A percentile compares a stretch with the other conserved stretches of the same genome.
phyloP scores from a whole-genome alignment of 92 coral and sea anemone genomes.

The Heteractis magnifica region DNA sequence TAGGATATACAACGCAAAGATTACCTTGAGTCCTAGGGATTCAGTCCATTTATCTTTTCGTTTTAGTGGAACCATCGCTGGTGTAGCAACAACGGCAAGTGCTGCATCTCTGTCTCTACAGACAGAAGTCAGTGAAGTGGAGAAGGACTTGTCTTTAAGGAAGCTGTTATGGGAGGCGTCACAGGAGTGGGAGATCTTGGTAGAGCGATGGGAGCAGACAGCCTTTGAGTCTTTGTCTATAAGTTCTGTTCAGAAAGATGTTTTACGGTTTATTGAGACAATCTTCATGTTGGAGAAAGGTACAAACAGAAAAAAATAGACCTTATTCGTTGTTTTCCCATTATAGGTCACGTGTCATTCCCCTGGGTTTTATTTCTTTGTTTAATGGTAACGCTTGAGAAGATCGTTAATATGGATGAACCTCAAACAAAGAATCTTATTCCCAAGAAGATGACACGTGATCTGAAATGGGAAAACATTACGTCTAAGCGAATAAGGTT shows the following conservation, averaged over 20 bases:
- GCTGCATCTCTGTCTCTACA: slow-evolving; percentile 77
- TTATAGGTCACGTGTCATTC: too few relatives aligned
- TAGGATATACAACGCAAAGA: too few relatives aligned
- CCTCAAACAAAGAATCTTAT: too few relatives aligned
- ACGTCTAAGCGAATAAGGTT: too few relatives aligned
- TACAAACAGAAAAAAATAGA: neutral
- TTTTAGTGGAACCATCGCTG: slow-evolving; percentile 41
- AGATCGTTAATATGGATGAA: too few relatives aligned
- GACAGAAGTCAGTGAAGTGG: slow-evolving; percentile 87
- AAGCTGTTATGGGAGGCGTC: slow-evolving; percentile 90
- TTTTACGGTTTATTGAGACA: slow-evolving; percentile 84
- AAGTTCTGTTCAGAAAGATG: slow-evolving; percentile 82
- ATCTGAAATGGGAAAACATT: too few relatives aligned
- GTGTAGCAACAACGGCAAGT: slow-evolving; percentile 31
- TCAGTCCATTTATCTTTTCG: neutral
- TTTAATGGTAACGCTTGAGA: too few relatives aligned
- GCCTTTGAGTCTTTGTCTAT: slow-evolving; percentile 80
- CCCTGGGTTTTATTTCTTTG: too few relatives aligned
- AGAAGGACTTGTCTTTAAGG: slow-evolving; percentile 82
- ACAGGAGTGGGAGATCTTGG: slow-evolving; percentile 91
- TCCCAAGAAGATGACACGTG: too few relatives aligned
- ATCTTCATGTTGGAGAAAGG: slow-evolving; percentile 91
- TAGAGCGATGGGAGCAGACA: slow-evolving; percentile 78
- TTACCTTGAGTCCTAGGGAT: neutral
- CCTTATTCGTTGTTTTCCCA: neutral